phyloP scores from a whole-genome alignment of 2,888 invertebrate genomes.

The Nymphalis urticae region DNA sequence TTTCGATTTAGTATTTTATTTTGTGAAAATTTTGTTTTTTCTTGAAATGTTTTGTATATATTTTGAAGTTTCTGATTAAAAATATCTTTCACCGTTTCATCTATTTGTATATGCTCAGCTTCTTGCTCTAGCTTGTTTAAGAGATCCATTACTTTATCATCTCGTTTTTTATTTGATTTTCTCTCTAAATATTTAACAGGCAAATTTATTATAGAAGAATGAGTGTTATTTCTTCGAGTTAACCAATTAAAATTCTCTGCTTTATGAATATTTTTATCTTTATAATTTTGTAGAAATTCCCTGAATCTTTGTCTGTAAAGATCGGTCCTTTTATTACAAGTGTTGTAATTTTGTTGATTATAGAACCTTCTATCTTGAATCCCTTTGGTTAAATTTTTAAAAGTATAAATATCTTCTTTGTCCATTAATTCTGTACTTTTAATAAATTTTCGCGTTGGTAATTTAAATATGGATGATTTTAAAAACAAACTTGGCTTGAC shows the following conservation, averaged over 20 bases:
- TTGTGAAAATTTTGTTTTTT: constrained; percentile 6
- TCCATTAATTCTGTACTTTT: constrained; percentile 28
- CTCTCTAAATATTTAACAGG: constrained; percentile 4
- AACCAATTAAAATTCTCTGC: not conserved
- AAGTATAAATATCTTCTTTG: constrained; percentile 51
- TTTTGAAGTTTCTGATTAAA: constrained; percentile 63
- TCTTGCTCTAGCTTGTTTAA: constrained; percentile 61
- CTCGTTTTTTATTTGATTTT: constrained; percentile 45
- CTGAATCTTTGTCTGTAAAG: not conserved
- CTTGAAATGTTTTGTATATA: constrained; percentile 50
- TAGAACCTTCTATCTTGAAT: too few species aligned
- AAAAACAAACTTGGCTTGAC: constrained; percentile 38
- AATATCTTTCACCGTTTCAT: constrained; percentile 54
- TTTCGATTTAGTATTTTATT: not conserved
- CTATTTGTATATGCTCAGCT: constrained; percentile 56
- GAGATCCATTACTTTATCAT: constrained; percentile 55
- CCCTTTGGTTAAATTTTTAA: constrained; percentile 54
- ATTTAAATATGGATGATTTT: constrained; percentile 38
- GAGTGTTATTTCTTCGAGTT: not conserved
- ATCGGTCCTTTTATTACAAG: constrained; percentile 32
- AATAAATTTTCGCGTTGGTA: constrained; percentile 31
- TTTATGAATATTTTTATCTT: not conserved
- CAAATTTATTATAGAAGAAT: not conserved
- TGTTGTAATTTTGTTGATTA: constrained; percentile 49
- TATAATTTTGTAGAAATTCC: not conserved